Base-by-base conservation (phyloP, 2,113 vertebrate genomes). In the Megaceryle torquata region DNA sequence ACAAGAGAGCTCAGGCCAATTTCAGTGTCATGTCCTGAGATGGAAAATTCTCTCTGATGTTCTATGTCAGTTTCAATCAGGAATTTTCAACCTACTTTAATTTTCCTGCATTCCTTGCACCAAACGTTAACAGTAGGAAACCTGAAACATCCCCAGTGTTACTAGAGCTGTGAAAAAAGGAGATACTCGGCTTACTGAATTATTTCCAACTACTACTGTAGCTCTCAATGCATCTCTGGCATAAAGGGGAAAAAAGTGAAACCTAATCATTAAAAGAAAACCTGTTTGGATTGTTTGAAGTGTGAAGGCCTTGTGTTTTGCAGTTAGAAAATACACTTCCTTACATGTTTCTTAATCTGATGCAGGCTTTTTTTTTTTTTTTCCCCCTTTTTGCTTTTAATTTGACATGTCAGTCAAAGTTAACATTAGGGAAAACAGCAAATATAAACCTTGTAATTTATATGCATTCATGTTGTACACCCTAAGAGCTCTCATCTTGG, bases 241-340 rank as follows among this genome's bases (percentile, higher is more conserved):
- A 95, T 68, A 86, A 89, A 93, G 69, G 44, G 76, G 46, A 10
- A 71, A 91, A 69, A 94, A 76, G 50, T 60, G 64, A 95, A 96
- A 81, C 64, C 15, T 86, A 95, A 85, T 90, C 89, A 94, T 96
- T 96, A 97, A 95, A 97, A 80, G 60, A 96, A 96, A 97, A 97
- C 67, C 81, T 96, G 86, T 78, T 95, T 53, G 65, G 56, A 85
- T 43, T 94, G 57, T 82, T 88, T 94, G 68, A 97, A 96, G 74
- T 88, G 35, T 84, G 68, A 82, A 97, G 94, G 88, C 93, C 84
- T 94, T 89, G 39, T 72, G 44, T 95, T 94, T 82, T 94, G 39
- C 35, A 75, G 71, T 86, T 84, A 88, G 71, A 65, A 96, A 94
- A 39, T 53, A 88, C 35, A 87, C 48, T 87, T 65, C 61, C 41